These are phyloP conservation scores for Cataglyphis rosenhaueri DNA, from an alignment of 2,888 invertebrate genomes.

Conservation along the genomic window DNA sequence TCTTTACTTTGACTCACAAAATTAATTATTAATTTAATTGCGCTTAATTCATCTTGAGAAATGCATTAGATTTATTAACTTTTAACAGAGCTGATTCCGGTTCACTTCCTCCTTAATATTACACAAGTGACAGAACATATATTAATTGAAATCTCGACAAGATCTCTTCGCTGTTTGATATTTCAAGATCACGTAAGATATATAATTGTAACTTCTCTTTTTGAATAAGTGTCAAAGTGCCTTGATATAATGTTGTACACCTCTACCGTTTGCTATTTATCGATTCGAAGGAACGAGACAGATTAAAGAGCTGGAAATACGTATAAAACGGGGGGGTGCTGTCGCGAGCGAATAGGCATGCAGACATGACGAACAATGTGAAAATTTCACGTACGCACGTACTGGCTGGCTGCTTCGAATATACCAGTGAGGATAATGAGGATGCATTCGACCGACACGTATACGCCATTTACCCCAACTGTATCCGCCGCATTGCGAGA, in stretches of 20 bases:
- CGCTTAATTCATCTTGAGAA: too few species aligned
- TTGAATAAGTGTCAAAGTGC: slow-evolving; percentile 25
- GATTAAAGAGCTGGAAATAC: slow-evolving; percentile 49
- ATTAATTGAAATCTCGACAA: background rate
- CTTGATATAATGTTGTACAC: slow-evolving; percentile 15
- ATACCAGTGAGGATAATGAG: slow-evolving; percentile 72
- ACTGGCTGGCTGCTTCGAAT: slow-evolving; percentile 72
- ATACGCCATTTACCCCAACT: slow-evolving; percentile 60
- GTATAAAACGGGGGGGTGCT: slow-evolving; percentile 30
- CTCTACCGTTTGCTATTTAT: slow-evolving; percentile 26
- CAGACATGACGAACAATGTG: slow-evolving; percentile 70
- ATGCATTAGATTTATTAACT: too few species aligned
- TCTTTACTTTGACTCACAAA: too few species aligned
- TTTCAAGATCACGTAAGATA: background rate
- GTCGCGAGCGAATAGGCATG: slow-evolving; percentile 35
- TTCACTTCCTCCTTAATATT: slow-evolving; percentile 1
- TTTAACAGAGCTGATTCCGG: too few species aligned
- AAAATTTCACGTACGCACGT: slow-evolving; percentile 76
- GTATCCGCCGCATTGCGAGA: slow-evolving; percentile 46
- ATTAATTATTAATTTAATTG: too few species aligned
- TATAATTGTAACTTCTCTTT: background rate
- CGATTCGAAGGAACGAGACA: slow-evolving; percentile 17
- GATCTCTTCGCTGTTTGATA: background rate
- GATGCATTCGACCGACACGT: slow-evolving; percentile 71
- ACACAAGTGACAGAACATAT: background rate